phyloP scores from a whole-genome alignment of 1,140 invertebrate species.

The Calycopis cecrops region DNA sequence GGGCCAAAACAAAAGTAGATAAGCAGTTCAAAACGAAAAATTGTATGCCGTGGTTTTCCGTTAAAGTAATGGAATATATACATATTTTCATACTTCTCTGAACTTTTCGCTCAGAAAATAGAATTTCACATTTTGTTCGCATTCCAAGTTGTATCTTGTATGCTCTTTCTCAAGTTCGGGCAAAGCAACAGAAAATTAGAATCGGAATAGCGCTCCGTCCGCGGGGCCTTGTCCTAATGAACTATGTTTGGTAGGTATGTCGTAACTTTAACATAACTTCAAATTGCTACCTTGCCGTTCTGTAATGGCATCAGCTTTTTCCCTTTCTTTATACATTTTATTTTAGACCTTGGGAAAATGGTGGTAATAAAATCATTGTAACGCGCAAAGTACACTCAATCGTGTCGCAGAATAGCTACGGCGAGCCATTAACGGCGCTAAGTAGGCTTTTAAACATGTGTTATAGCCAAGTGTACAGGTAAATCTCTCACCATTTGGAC shows the following conservation, averaged over 20 bases:
- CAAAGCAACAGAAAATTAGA: constrained; percentile 24
- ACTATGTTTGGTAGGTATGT: constrained; percentile 22
- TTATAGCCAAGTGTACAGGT: constrained; percentile 1
- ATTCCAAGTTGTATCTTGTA: constrained; percentile 17
- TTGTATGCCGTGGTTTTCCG: no score
- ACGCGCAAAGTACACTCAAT: neutral
- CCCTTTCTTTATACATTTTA: no score
- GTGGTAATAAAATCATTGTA: neutral
- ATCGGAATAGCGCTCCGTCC: constrained; percentile 20
- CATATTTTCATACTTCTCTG: no score
- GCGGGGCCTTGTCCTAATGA: constrained; percentile 25
- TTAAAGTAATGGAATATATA: no score
- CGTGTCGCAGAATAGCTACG: neutral
- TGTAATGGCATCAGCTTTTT: neutral
- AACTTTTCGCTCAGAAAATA: neutral
- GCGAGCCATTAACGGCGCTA: neutral
- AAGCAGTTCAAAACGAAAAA: no score
- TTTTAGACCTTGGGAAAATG: no score
- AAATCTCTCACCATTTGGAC: neutral
- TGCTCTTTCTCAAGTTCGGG: constrained; percentile 10
- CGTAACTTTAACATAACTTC: constrained; percentile 29
- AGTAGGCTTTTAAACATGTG: constrained; percentile 1
- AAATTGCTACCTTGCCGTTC: constrained; percentile 19
- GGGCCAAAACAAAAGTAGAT: no score
- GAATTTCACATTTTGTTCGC: constrained; percentile 18